phyloP scores from a whole-genome alignment of 2,113 vertebrate species.

The Ceyx cyanopectus region DNA sequence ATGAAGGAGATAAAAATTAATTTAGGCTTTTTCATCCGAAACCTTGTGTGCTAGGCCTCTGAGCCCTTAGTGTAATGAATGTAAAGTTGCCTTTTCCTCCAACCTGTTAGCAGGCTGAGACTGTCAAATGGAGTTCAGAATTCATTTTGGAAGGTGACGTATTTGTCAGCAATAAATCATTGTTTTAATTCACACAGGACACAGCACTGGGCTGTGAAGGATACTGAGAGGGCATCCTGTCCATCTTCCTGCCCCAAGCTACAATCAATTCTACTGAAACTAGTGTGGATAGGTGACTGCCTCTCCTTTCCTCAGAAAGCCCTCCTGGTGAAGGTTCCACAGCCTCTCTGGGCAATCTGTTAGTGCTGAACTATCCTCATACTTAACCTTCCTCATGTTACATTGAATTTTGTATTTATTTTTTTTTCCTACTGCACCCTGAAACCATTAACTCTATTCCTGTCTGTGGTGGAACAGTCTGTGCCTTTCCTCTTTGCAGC shows the following conservation, averaged over 20 bases:
- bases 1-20: background rate
- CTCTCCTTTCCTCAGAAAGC: background rate
- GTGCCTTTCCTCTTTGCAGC: background rate
- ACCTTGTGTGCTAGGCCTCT: background rate
- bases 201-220: background rate
- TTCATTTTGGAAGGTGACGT: slow-evolving; percentile 18
- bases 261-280: background rate
- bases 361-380: background rate
- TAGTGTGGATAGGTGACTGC: background rate
- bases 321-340: background rate
- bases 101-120: background rate
- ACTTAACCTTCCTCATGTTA: background rate
- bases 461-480: background rate
- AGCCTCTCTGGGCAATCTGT: background rate
- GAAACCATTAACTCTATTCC: background rate
- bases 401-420: background rate
- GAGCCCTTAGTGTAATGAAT: slow-evolving; percentile 15
- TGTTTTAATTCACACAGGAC: background rate
- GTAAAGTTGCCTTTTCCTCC: background rate
- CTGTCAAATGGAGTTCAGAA: slow-evolving; percentile 21
- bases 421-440: background rate
- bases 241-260: background rate
- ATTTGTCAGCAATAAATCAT: background rate
- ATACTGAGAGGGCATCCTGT: background rate
- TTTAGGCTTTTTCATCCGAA: background rate